phyloP scores from a whole-genome alignment of 30 jellyfish, hydroid and myxozoan genomes.

The Sanderia malayensis region DNA sequence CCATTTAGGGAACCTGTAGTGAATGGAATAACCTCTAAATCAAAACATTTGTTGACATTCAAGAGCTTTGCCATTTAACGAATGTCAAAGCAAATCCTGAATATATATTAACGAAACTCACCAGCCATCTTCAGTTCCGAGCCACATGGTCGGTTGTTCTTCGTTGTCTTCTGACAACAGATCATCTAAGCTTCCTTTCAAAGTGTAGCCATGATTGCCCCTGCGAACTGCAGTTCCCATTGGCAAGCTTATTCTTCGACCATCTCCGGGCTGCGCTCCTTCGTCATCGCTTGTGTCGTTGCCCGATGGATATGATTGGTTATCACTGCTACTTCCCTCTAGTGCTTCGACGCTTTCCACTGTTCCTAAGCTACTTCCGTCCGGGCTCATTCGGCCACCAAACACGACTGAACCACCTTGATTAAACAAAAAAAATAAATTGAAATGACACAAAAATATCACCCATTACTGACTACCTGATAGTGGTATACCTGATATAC shows the following conservation, averaged over 20 bases:
- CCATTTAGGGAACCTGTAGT: too few relatives aligned
- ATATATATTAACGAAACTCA: slow-evolving; percentile 12
- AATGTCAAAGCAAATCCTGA: too few relatives aligned
- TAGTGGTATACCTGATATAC: too few relatives aligned
- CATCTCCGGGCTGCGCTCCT: slow-evolving; percentile 53
- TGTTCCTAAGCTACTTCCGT: slow-evolving; percentile 97
- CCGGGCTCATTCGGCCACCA: slow-evolving; percentile 99
- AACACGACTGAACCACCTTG: slow-evolving; percentile 86
- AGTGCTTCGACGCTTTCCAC: slow-evolving; percentile 96
- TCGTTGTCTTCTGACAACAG: slow-evolving; percentile 65
- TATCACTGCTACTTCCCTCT: slow-evolving; percentile 82
- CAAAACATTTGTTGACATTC: too few relatives aligned
- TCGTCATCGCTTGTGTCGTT: slow-evolving; percentile 79
- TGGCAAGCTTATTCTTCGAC: slow-evolving; percentile 67
- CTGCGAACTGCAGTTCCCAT: slow-evolving; percentile 71
- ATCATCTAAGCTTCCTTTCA: slow-evolving; percentile 73
- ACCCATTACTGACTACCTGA: too few relatives aligned
- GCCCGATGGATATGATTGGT: slow-evolving; percentile 51
- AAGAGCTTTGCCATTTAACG: too few relatives aligned
- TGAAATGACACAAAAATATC: too few relatives aligned
- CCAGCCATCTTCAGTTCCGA: slow-evolving; percentile 99
- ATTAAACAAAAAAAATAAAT: too few relatives aligned
- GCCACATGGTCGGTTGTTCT: slow-evolving; percentile 97
- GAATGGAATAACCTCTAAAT: too few relatives aligned
- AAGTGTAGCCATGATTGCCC: slow-evolving; percentile 69